These are phyloP conservation scores for Conus betulinus DNA, from an alignment of 1,140 invertebrate genomes.

Conservation along the genomic window DNA sequence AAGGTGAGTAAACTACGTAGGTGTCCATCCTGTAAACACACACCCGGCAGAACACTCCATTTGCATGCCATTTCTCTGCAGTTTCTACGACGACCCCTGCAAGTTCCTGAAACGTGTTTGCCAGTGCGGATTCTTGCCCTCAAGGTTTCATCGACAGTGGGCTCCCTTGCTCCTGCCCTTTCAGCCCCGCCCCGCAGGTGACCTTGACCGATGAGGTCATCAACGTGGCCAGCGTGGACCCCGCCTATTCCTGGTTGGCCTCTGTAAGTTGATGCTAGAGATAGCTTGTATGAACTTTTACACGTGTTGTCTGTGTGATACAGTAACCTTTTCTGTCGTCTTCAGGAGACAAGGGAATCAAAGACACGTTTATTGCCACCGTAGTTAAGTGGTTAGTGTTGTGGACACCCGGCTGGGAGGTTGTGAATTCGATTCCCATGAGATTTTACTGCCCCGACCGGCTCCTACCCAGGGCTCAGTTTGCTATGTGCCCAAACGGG, in stretches of 20 bases:
- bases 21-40: too few species aligned
- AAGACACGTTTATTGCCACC: too few species aligned
- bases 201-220: not conserved
- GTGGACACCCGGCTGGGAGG: too few species aligned
- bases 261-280: not conserved
- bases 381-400: too few species aligned
- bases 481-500: too few species aligned
- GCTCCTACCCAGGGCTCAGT: too few species aligned
- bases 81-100: slow-evolving; percentile 2
- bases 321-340: too few species aligned
- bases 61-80: not conserved
- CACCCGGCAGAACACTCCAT: not conserved
- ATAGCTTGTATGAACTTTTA: too few species aligned
- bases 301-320: too few species aligned
- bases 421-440: too few species aligned
- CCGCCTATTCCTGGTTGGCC: not conserved
- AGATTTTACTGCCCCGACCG: too few species aligned
- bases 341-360: too few species aligned
- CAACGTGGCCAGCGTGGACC: not conserved
- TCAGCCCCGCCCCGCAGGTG: not conserved
- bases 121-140: not conserved
- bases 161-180: not conserved
- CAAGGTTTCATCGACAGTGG: not conserved
- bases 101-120: slow-evolving; percentile 6
- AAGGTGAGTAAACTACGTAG: not conserved